phyloP scores from a whole-genome alignment of 2,888 invertebrate genomes.

The Tetheella fluctuosa region DNA sequence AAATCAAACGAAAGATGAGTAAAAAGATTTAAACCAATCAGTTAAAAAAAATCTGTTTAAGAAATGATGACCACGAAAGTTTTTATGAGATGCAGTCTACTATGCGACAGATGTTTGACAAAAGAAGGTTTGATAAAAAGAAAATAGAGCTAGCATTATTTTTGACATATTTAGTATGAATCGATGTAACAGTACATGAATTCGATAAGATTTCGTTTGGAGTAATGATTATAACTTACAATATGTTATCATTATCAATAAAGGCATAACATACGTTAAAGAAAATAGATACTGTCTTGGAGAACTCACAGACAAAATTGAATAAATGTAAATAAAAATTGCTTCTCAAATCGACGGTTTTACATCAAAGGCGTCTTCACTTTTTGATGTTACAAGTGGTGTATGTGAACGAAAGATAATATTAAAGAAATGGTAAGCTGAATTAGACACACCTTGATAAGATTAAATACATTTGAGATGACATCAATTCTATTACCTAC shows the following conservation, averaged over 20 bases:
- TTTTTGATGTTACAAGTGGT: too few species aligned
- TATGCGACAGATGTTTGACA: too few species aligned
- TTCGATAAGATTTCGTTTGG: neutral
- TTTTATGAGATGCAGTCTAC: too few species aligned
- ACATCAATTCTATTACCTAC: too few species aligned
- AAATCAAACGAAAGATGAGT: neutral
- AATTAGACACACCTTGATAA: neutral
- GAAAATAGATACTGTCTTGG: neutral
- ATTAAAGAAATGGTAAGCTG: neutral
- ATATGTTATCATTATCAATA: neutral
- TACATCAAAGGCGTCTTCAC: neutral
- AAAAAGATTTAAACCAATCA: neutral
- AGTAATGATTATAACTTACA: neutral
- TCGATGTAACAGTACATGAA: neutral
- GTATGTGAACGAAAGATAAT: neutral
- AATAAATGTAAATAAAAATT: neutral
- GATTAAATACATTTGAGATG: too few species aligned
- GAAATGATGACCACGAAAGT: too few species aligned
- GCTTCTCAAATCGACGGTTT: neutral
- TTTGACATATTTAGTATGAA: conserved; percentile 1
- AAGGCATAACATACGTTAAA: neutral
- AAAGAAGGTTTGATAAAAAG: neutral
- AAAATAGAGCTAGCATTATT: neutral
- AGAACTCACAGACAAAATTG: neutral
- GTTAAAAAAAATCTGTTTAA: too few species aligned